Percentiles rank a stretch among this genome's conserved stretches.
These are phyloP conservation scores for Hesperia comma DNA, from an alignment of 2,888 invertebrate genomes.

Conservation along the genomic window DNA sequence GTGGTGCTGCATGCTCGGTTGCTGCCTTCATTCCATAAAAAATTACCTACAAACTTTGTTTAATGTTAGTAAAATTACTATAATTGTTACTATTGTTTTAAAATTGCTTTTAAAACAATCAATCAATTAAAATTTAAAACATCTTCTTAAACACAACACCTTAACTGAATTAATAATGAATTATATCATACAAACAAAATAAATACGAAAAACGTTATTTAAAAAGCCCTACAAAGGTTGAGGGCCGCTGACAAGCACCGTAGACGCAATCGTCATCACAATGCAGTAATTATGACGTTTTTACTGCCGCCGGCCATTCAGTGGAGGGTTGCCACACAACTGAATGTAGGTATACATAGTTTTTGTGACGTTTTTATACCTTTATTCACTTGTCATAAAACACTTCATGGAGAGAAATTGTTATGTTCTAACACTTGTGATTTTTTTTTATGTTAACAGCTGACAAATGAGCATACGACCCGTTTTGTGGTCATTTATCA, in stretches of 20 bases:
- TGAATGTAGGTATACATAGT: conserved; percentile 21
- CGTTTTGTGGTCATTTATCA: no score
- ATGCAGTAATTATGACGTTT: conserved; percentile 40
- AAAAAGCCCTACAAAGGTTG: conserved; percentile 9
- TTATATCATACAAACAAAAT: neutral
- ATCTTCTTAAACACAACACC: no score
- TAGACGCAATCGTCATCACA: conserved; percentile 27
- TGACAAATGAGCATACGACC: no score
- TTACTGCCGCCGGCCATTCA: conserved; percentile 26
- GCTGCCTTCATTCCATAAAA: no score
- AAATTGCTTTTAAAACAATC: no score
- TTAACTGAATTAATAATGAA: no score
- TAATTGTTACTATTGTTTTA: no score
- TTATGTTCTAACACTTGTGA: neutral
- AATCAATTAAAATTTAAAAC: no score
- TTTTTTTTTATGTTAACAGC: no score
- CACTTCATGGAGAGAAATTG: neutral
- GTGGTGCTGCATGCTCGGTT: no score
- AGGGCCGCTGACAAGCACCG: conserved; percentile 1
- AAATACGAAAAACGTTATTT: neutral
- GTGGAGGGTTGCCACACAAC: conserved; percentile 23
- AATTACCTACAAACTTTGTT: no score
- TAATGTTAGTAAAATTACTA: no score
- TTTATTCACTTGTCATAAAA: conserved; percentile 6
- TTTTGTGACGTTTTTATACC: conserved; percentile 17